phyloP scores from a whole-genome alignment of 2,113 vertebrate genomes.

The Pollimyrus isidori region DNA sequence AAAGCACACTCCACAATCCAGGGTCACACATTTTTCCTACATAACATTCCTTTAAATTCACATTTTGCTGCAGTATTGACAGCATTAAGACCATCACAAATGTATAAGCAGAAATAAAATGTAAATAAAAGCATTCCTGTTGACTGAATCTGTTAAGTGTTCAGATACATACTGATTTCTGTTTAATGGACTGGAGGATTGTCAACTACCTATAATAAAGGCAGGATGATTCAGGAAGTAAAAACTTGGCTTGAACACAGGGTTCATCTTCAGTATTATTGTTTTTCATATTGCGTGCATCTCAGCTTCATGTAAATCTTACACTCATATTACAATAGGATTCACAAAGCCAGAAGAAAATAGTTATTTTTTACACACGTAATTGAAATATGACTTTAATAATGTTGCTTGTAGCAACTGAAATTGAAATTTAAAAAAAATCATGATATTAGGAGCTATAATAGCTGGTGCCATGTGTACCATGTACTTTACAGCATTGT shows the following conservation, averaged over 20 bases:
- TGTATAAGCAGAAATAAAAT: neutral
- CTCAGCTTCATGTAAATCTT: neutral
- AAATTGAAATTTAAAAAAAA: neutral
- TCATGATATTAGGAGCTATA: neutral
- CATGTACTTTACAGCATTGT: neutral
- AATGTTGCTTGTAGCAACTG: neutral
- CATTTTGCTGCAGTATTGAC: slow-evolving; percentile 8
- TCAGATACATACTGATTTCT: slow-evolving; percentile 20
- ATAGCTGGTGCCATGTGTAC: neutral
- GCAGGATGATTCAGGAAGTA: slow-evolving; percentile 5
- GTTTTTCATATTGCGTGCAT: neutral
- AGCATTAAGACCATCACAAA: neutral
- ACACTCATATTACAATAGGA: neutral
- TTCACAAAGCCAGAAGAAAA: neutral
- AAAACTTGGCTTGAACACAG: neutral
- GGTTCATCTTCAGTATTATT: neutral
- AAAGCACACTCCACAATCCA: neutral
- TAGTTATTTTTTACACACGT: neutral
- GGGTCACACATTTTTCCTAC: neutral
- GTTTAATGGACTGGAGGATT: slow-evolving; percentile 21
- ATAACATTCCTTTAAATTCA: neutral
- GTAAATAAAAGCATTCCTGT: slow-evolving; percentile 1
- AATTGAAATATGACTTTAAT: neutral
- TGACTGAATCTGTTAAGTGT: slow-evolving; percentile 10
- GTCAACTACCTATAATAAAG: neutral